Percentiles rank a stretch among this genome's conserved stretches.
Conservation (phyloP, 2,797 vertebrate genomes). For the Poeciliopsis presidionis region DNA sequence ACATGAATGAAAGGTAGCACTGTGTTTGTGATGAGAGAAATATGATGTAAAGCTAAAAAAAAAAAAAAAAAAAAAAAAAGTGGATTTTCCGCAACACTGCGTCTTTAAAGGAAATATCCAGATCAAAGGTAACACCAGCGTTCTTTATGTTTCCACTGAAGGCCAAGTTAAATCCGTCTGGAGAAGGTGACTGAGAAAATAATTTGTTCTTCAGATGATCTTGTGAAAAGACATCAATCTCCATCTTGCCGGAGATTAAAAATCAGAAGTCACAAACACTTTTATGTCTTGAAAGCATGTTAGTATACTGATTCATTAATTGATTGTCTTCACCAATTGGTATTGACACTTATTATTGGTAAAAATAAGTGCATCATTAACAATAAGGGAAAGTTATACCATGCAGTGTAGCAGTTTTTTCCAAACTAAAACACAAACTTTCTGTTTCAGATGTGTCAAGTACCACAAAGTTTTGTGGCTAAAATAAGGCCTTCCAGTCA, state of each 20-base stretch:
- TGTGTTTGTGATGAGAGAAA: too few relatives aligned
- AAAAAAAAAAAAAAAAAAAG: too few relatives aligned
- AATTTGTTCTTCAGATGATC: not conserved
- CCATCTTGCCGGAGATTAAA: not conserved
- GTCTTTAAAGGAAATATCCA: not conserved
- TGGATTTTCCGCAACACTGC: too few relatives aligned
- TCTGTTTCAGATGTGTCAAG: not conserved
- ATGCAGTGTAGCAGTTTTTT: not conserved
- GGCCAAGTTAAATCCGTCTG: not conserved
- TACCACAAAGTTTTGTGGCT: slow-evolving; percentile 35
- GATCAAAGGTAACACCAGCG: not conserved
- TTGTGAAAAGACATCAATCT: not conserved
- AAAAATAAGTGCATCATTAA: not conserved
- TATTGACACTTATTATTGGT: not conserved
- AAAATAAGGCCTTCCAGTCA: slow-evolving; percentile 34
- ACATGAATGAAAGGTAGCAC: too few relatives aligned
- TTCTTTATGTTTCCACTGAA: not conserved
- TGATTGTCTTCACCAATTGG: not conserved
- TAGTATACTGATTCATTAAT: not conserved
- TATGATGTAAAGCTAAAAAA: too few relatives aligned
- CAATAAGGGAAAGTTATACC: not conserved
- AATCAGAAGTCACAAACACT: not conserved
- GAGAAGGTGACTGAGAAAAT: not conserved
- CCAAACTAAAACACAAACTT: not conserved
- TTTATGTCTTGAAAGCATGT: not conserved